phyloP scores from a whole-genome alignment of 2,888 invertebrate species.

The Archips xylosteana region DNA sequence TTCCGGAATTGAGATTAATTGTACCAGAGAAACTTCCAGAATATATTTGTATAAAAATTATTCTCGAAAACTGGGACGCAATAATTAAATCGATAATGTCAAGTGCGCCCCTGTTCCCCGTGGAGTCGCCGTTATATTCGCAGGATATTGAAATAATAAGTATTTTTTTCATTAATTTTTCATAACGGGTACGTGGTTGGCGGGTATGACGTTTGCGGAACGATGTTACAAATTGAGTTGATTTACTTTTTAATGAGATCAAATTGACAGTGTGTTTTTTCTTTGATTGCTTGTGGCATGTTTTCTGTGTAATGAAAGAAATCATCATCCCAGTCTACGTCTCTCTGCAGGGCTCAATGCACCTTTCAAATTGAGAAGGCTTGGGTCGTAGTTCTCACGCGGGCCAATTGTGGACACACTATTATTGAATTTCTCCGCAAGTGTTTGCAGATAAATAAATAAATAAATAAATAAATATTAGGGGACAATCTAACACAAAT shows the following conservation, averaged over 20 bases:
- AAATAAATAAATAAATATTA: too few species aligned
- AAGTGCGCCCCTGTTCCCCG: conserved; percentile 14
- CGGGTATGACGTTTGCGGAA: background rate
- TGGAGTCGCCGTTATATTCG: background rate
- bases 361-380: too few species aligned
- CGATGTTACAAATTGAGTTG: background rate
- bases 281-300: background rate
- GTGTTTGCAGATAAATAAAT: too few species aligned
- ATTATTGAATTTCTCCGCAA: too few species aligned
- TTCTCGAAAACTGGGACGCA: conserved; percentile 35
- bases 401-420: too few species aligned
- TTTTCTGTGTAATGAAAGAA: too few species aligned
- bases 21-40: conserved; percentile 20
- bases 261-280: background rate
- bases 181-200: background rate
- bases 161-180: background rate
- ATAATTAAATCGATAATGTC: conserved; percentile 40
- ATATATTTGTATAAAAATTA: conserved; percentile 33
- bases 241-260: background rate
- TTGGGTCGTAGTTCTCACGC: too few species aligned
- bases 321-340: too few species aligned
- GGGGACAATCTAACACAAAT: too few species aligned
- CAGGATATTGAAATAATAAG: conserved; percentile 15
- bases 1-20: conserved; percentile 44
- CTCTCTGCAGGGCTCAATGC: too few species aligned